Percentiles rank a stretch among this genome's conserved stretches.
phyloP scores from a whole-genome alignment of 1,140 invertebrate genomes.

The Trichomalopsis sarcophagae region DNA sequence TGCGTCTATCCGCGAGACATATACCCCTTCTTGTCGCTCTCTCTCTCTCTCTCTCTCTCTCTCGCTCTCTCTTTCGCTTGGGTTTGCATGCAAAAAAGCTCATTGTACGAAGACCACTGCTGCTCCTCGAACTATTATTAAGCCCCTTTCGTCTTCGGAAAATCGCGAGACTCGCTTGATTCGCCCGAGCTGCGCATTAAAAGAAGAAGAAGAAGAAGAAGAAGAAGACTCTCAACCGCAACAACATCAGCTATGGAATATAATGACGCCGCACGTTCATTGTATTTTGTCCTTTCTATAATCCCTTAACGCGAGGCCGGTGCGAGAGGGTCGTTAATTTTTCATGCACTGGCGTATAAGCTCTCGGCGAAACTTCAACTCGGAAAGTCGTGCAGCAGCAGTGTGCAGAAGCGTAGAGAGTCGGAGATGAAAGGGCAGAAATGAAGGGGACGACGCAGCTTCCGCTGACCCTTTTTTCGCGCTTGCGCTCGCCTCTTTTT shows the following conservation, averaged over 20 bases:
- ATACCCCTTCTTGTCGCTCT: too few species aligned
- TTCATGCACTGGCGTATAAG: constrained; percentile 33
- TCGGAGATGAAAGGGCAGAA: constrained; percentile 42
- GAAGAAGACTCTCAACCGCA: background rate
- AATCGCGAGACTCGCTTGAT: too few species aligned
- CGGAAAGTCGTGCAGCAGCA: constrained; percentile 10
- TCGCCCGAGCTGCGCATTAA: too few species aligned
- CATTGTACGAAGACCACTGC: too few species aligned
- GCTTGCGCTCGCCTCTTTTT: constrained; percentile 21
- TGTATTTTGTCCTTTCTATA: constrained; percentile 35
- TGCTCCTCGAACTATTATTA: too few species aligned
- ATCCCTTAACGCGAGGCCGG: constrained; percentile 28
- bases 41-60: too few species aligned
- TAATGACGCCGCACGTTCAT: constrained; percentile 9
- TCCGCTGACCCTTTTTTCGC: constrained; percentile 42
- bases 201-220: background rate
- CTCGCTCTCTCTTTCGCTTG: too few species aligned
- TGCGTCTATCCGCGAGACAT: too few species aligned
- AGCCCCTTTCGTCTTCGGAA: background rate
- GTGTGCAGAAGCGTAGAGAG: background rate
- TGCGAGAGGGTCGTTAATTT: constrained; percentile 41
- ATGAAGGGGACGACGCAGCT: constrained; percentile 33
- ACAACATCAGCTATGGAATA: background rate
- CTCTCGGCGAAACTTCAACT: constrained; percentile 29
- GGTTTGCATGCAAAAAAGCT: too few species aligned